Percentiles rank a stretch among this genome's conserved stretches.
Evolutionary conservation across 2,113 vertebrate genomes (phyloP).

Genomic region (Myotis yumanensis): DNA sequence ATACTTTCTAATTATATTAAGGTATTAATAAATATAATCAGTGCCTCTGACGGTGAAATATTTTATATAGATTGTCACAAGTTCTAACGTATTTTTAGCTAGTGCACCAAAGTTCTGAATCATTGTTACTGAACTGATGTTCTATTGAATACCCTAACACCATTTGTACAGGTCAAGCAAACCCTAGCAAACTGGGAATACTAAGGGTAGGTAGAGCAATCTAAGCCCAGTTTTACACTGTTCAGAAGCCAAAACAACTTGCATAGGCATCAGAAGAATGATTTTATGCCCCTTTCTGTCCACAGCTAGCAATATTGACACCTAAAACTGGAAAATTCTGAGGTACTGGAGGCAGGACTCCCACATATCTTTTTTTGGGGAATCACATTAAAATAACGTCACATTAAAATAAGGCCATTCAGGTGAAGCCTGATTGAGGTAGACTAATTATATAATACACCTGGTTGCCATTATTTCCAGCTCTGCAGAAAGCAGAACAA

Average conservation of each 20-base stretch:
- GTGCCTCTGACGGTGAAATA: neutral
- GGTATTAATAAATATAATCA: constrained; percentile 50
- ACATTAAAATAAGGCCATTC: neutral
- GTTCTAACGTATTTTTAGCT: neutral
- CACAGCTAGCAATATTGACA: neutral
- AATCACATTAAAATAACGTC: neutral
- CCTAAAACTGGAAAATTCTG: neutral
- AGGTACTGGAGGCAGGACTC: neutral
- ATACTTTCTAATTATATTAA: neutral
- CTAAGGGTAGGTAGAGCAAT: neutral
- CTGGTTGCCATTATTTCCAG: neutral
- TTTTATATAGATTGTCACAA: neutral
- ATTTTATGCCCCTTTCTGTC: neutral
- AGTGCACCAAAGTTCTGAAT: neutral
- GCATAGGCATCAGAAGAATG: neutral
- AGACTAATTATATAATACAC: neutral
- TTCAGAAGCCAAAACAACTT: neutral
- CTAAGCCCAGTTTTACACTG: neutral
- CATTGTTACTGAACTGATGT: neutral
- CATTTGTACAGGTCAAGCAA: neutral
- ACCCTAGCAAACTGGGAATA: neutral
- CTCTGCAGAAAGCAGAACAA: neutral
- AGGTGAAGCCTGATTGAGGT: neutral
- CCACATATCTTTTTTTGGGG: neutral
- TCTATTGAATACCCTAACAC: neutral